phyloP scores from a whole-genome alignment of 1,140 invertebrate species.

The Scaptodrosophila lebanonensis region DNA sequence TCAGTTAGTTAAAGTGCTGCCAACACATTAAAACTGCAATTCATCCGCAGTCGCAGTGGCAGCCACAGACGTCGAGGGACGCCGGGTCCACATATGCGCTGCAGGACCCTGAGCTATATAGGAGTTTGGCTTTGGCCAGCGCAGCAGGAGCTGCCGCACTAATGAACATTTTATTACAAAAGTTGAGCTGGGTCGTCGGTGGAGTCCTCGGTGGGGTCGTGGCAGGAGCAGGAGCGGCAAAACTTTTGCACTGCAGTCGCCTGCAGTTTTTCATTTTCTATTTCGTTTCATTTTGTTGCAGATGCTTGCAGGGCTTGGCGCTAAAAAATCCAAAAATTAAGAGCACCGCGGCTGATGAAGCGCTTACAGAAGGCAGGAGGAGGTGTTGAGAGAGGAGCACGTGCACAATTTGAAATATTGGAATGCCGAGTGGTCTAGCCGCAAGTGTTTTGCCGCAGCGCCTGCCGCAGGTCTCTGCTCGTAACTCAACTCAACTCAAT shows the following conservation, averaged over 20 bases:
- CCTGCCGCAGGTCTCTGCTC: conserved; percentile 1
- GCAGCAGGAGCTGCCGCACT: conserved; percentile 61
- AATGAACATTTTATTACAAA: conserved; percentile 74
- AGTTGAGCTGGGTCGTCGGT: conserved; percentile 52
- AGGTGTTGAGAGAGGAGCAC: no score
- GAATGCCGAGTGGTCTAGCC: conserved; percentile 37
- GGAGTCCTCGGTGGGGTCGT: background rate
- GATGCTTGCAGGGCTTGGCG: no score
- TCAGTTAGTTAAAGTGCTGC: conserved; percentile 68
- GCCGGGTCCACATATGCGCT: no score
- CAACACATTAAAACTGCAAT: conserved; percentile 73
- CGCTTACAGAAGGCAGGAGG: conserved; percentile 22
- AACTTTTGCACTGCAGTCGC: conserved; percentile 34
- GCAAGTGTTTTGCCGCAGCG: conserved; percentile 11
- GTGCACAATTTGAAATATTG: conserved; percentile 66
- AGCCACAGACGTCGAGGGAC: conserved; percentile 4
- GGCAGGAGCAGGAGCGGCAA: conserved; percentile 22
- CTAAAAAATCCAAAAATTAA: no score
- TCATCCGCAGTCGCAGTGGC: conserved; percentile 57
- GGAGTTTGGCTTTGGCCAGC: no score
- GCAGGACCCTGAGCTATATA: background rate
- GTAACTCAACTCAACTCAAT: conserved; percentile 23
- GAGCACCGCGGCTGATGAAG: no score
- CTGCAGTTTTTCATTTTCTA: conserved; percentile 41
- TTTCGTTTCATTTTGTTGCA: conserved; percentile 50